Conservation (phyloP, 1,140 invertebrate species). For the Ganaspis sp. region DNA sequence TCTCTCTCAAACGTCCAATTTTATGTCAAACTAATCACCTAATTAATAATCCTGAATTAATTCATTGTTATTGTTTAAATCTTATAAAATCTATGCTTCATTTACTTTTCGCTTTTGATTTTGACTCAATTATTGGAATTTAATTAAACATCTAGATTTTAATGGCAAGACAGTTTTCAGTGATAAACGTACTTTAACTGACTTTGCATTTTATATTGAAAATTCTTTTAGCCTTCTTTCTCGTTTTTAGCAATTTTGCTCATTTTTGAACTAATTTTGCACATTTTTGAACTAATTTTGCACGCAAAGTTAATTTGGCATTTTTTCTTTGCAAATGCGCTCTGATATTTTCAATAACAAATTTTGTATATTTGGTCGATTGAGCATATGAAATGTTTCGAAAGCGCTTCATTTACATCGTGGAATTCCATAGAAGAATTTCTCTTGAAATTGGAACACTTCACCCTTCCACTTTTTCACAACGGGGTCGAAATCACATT, state of each 20-base stretch:
- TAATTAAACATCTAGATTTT: constrained; percentile 8
- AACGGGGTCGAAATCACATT: not conserved
- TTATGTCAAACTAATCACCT: no score
- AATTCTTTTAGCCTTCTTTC: not conserved
- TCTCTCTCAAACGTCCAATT: not conserved
- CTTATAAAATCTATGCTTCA: no score
- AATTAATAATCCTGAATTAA: no score
- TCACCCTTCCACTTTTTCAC: not conserved
- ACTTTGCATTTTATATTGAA: constrained; percentile 2
- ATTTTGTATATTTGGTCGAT: not conserved
- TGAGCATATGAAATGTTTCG: not conserved
- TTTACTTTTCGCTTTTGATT: no score
- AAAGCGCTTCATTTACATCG: not conserved
- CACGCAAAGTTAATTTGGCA: not conserved
- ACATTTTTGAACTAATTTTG: not conserved
- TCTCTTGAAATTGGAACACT: not conserved
- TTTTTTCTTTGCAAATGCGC: not conserved
- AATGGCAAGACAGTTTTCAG: not conserved
- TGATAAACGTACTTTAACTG: not conserved
- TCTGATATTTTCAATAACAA: not conserved
- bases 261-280: not conserved
- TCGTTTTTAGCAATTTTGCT: not conserved
- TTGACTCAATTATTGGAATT: not conserved
- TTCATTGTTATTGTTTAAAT: no score
- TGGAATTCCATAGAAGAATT: not conserved